Conservation (phyloP, 1,140 invertebrate species). For the Orchestia grillus region DNA sequence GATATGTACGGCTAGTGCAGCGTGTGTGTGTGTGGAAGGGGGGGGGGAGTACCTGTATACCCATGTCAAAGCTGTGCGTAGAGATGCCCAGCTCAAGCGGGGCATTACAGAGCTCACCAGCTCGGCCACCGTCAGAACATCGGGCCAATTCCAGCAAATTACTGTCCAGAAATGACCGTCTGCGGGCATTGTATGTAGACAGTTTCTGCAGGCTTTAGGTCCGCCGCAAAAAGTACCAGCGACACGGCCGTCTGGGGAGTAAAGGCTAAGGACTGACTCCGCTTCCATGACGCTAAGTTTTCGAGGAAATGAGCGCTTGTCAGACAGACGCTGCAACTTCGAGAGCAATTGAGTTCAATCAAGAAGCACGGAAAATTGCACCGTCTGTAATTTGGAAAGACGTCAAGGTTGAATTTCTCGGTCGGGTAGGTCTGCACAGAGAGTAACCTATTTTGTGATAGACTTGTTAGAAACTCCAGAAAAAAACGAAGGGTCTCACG, state of each 20-base stretch:
- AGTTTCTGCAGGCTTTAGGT: neutral
- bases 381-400: neutral
- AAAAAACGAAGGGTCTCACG: neutral
- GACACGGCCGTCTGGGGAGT: neutral
- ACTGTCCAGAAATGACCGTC: neutral
- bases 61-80: neutral
- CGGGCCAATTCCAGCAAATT: neutral
- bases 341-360: slow-evolving; percentile 9
- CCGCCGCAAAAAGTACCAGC: neutral
- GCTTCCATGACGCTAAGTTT: neutral
- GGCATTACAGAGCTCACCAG: neutral
- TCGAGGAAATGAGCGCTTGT: neutral
- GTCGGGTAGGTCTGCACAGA: neutral
- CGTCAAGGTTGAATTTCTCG: neutral
- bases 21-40: too few relatives aligned
- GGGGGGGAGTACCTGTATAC: too few relatives aligned
- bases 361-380: neutral
- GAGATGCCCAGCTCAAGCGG: neutral
- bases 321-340: neutral
- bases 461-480: neutral
- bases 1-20: too few relatives aligned
- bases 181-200: neutral
- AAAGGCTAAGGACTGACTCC: neutral
- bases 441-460: neutral
- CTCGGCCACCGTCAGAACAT: neutral